Evolutionary conservation across 2,888 invertebrate species (phyloP).

Genomic region (Oscheius sp.): DNA sequence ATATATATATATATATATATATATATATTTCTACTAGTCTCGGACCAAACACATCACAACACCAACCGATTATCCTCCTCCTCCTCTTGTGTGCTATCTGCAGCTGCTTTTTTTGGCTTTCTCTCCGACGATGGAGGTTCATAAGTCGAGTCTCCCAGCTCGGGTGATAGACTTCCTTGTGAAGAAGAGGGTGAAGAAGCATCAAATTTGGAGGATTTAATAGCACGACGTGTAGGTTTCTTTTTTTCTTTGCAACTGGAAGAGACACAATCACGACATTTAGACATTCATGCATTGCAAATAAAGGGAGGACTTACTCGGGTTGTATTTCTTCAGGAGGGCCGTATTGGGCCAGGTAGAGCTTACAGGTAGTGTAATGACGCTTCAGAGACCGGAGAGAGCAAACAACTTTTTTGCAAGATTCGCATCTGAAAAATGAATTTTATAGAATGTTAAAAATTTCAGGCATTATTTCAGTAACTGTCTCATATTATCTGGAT

Average conservation of each 20-base stretch:
- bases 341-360: slow-evolving; percentile 35
- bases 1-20: no score
- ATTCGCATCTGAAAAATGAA: slow-evolving; percentile 39
- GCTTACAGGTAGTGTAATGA: slow-evolving; percentile 49
- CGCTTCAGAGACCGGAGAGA: slow-evolving; percentile 47
- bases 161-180: not conserved
- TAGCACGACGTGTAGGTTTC: not conserved
- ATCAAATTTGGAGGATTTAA: not conserved
- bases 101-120: not conserved
- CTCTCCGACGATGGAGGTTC: no score
- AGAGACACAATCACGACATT: slow-evolving; percentile 26
- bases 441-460: no score
- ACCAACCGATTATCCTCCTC: slow-evolving; percentile 22
- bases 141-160: not conserved
- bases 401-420: slow-evolving; percentile 46
- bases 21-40: no score
- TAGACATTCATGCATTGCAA: not conserved
- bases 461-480: no score
- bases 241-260: slow-evolving; percentile 13
- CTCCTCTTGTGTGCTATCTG: slow-evolving; percentile 17
- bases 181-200: not conserved
- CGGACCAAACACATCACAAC: slow-evolving; percentile 29
- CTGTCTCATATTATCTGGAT: no score
- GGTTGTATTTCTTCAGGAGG: slow-evolving; percentile 13
- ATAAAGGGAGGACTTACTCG: slow-evolving; percentile 35